These are phyloP conservation scores for Eupithecia subumbrata DNA, from an alignment of 2,888 invertebrate species.

Conservation along the genomic window DNA sequence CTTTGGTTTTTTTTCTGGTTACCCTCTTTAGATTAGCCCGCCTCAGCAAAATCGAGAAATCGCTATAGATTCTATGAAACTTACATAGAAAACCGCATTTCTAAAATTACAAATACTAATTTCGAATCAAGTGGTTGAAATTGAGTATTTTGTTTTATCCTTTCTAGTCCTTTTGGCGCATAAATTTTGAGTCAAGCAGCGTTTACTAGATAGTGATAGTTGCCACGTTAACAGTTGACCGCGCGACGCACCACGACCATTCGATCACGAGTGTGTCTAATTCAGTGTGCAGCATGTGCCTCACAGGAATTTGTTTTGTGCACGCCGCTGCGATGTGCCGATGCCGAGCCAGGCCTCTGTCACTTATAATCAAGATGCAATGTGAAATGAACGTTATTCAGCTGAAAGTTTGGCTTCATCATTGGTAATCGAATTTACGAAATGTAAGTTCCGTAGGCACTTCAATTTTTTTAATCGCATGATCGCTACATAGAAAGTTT, in stretches of 20 bases:
- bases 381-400: constrained; percentile 10
- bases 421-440: not conserved
- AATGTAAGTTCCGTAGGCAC: not conserved
- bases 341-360: constrained; percentile 44
- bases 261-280: constrained; percentile 79
- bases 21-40: too few relatives aligned
- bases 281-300: constrained; percentile 77
- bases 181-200: not conserved
- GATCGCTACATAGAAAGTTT: not conserved
- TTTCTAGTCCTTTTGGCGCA: not conserved
- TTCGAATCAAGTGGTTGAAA: not conserved
- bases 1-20: too few relatives aligned
- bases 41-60: too few relatives aligned
- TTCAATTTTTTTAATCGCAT: not conserved
- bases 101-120: too few relatives aligned
- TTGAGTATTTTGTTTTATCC: not conserved
- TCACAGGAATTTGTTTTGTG: constrained; percentile 79
- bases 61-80: too few relatives aligned
- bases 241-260: constrained; percentile 59
- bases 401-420: not conserved
- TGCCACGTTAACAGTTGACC: constrained; percentile 65
- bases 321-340: constrained; percentile 58
- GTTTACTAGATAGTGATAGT: constrained; percentile 43
- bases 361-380: constrained; percentile 19
- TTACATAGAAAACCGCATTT: too few relatives aligned